Evolutionary conservation across 2,888 invertebrate species (phyloP).

Genomic region (Arenicola marina): DNA sequence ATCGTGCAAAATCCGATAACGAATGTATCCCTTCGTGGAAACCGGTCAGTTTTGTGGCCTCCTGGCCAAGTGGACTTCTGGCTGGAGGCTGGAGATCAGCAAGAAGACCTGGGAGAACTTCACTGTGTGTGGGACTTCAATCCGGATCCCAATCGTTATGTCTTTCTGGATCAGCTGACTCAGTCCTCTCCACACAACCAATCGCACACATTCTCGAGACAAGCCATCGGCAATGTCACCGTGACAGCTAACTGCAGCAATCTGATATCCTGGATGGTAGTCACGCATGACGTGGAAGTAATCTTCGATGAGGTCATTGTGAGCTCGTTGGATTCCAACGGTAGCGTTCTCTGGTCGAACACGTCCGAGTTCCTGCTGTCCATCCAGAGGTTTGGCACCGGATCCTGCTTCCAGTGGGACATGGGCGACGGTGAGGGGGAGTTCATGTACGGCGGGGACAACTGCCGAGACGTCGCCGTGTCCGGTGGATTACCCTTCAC

Average conservation of each 20-base stretch:
- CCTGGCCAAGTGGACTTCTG: slow-evolving; percentile 2
- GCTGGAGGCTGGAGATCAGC: not conserved
- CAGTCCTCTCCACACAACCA: not conserved
- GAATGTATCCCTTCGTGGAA: not conserved
- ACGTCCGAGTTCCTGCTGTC: not conserved
- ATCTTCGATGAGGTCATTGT: not conserved
- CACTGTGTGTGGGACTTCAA: not conserved
- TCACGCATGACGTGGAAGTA: not conserved
- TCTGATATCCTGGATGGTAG: not conserved
- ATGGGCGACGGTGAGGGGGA: not conserved
- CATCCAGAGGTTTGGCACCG: not conserved
- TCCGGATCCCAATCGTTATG: not conserved
- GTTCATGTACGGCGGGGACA: not conserved
- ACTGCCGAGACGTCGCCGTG: not conserved
- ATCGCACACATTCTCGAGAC: not conserved
- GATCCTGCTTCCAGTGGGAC: slow-evolving; percentile 6
- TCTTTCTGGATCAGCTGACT: not conserved
- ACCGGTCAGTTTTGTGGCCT: not conserved
- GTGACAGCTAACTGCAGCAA: slow-evolving; percentile 4
- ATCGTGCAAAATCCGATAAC: not conserved
- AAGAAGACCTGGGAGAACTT: not conserved
- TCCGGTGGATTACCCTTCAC: not conserved
- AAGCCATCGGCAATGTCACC: not conserved
- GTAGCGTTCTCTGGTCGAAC: not conserved
- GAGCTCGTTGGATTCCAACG: not conserved